Conservation (phyloP, 2,113 vertebrate genomes). For the Lamprotornis superbus region DNA sequence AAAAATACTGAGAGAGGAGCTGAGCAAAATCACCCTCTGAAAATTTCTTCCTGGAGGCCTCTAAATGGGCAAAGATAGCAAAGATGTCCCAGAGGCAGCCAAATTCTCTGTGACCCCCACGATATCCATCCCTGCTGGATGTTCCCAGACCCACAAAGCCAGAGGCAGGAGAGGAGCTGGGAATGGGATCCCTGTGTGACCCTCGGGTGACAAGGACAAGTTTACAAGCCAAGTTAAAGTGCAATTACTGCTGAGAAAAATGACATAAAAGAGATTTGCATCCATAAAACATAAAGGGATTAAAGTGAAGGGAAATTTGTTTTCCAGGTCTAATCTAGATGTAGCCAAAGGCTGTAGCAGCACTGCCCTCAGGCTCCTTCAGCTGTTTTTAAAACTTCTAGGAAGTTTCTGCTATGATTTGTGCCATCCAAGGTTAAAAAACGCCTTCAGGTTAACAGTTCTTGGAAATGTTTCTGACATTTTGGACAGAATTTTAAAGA, state of each 20-base stretch:
- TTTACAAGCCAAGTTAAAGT: neutral
- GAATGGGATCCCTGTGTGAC: neutral
- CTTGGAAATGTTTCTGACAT: neutral
- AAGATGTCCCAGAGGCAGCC: neutral
- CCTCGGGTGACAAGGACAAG: neutral
- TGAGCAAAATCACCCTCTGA: neutral
- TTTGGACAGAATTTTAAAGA: neutral
- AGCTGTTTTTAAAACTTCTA: neutral
- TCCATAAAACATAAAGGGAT: neutral
- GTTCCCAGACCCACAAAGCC: neutral
- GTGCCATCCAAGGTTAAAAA: neutral
- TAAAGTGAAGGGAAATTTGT: neutral
- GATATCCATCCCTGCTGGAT: neutral
- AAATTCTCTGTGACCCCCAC: no score
- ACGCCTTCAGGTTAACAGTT: neutral
- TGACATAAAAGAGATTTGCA: neutral
- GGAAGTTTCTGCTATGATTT: neutral
- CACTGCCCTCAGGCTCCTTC: neutral
- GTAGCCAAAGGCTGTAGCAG: neutral
- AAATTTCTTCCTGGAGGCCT: neutral
- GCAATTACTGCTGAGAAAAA: neutral
- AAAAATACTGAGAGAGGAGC: conserved; percentile 23
- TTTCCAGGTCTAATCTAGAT: neutral
- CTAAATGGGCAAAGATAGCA: fast-evolving
- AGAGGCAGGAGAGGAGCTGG: neutral